Evolutionary conservation across 2,888 invertebrate genomes (phyloP).

Genomic region (Nymphalis polychloros): DNA sequence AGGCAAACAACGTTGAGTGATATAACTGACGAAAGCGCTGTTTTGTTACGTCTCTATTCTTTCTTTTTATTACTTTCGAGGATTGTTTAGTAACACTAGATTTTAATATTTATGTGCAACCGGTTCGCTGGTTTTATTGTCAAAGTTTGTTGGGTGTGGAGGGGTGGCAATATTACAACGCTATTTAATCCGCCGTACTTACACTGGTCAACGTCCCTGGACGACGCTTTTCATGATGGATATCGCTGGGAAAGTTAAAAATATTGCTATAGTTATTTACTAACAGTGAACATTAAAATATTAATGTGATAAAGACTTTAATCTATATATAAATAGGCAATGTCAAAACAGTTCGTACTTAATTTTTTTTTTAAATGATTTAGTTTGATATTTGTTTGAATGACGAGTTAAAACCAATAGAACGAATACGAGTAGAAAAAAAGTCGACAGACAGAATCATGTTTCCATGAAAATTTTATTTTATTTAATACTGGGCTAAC

Average conservation of each 20-base stretch:
- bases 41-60: constrained; percentile 39
- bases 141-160: constrained; percentile 59
- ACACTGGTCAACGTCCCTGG: constrained; percentile 36
- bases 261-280: background rate
- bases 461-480: no score
- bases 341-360: no score
- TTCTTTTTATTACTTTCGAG: constrained; percentile 49
- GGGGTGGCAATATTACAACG: constrained; percentile 54
- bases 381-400: no score
- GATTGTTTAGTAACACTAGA: constrained; percentile 53
- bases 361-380: no score
- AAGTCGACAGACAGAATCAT: no score
- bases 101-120: constrained; percentile 71
- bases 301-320: no score
- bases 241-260: constrained; percentile 13
- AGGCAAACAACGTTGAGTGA: constrained; percentile 7
- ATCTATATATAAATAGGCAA: no score
- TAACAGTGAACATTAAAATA: background rate
- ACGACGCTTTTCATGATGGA: constrained; percentile 25
- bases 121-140: constrained; percentile 74
- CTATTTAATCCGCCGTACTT: constrained; percentile 33
- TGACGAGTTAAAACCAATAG: no score
- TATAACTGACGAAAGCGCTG: constrained; percentile 24
- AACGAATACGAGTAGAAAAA: no score
- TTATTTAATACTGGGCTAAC: no score